These are phyloP conservation scores for Pammene fasciana DNA, from an alignment of 2,888 invertebrate genomes.

Conservation along the genomic window DNA sequence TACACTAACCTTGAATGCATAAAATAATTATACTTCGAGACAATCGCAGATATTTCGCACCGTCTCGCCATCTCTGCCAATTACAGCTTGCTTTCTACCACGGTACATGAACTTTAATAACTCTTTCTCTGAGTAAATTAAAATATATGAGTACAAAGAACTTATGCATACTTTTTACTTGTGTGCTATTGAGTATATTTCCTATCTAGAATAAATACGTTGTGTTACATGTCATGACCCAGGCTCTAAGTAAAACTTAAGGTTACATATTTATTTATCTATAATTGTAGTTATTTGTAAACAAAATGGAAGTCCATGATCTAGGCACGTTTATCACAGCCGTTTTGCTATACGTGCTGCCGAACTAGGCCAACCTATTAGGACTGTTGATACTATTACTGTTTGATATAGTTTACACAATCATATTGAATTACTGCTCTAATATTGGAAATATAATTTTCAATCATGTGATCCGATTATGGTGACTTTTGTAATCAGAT, in stretches of 20 bases:
- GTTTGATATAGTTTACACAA: conserved; percentile 28
- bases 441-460: neutral
- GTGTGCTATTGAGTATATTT: too few species aligned
- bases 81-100: conserved; percentile 36
- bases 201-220: too few species aligned
- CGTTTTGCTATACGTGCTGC: conserved; percentile 61
- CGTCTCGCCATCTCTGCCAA: conserved; percentile 18
- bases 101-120: conserved; percentile 37
- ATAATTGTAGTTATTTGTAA: conserved; percentile 27
- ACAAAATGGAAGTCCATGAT: conserved; percentile 48
- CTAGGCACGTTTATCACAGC: conserved; percentile 65
- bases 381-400: conserved; percentile 31
- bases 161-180: neutral
- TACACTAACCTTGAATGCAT: conserved; percentile 21
- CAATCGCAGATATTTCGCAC: conserved; percentile 32
- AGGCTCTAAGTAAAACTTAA: neutral
- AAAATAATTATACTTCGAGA: conserved; percentile 20
- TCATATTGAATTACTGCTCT: conserved; percentile 11
- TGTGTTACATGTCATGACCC: too few species aligned
- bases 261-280: conserved; percentile 14
- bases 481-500: too few species aligned
- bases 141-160: neutral
- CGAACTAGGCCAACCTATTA: conserved; percentile 67
- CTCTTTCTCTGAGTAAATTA: conserved; percentile 20
- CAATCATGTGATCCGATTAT: neutral